phyloP scores from a whole-genome alignment of 2,113 vertebrate genomes.

The Pseudolaguvia tuberculata region DNA sequence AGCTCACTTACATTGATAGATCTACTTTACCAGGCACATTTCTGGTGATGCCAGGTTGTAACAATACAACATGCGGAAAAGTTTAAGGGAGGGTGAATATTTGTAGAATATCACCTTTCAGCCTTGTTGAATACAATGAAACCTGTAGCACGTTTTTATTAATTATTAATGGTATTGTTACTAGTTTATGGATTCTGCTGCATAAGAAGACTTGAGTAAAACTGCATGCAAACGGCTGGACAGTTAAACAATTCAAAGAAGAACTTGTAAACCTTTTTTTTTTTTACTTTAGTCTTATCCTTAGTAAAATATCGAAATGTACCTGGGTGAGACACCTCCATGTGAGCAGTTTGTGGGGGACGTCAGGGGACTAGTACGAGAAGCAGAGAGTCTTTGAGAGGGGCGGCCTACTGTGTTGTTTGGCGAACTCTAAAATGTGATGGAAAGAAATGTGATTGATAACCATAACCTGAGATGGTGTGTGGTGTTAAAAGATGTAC shows the following conservation, averaged over 20 bases:
- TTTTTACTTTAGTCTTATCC: too few relatives aligned
- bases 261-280: too few relatives aligned
- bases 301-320: neutral
- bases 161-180: neutral
- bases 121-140: neutral
- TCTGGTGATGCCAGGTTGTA: neutral
- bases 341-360: slow-evolving; percentile 86
- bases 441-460: neutral
- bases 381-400: slow-evolving; percentile 76
- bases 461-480: too few relatives aligned
- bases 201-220: neutral
- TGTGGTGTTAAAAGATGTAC: neutral
- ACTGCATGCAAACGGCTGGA: slow-evolving; percentile 12
- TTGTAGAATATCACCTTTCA: neutral
- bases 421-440: slow-evolving; percentile 70
- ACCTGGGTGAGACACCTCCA: slow-evolving; percentile 62
- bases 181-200: slow-evolving; percentile 22
- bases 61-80: neutral
- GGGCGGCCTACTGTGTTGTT: slow-evolving; percentile 76
- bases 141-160: neutral
- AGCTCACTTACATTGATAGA: neutral
- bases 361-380: slow-evolving; percentile 85
- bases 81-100: neutral
- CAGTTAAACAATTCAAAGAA: too few relatives aligned
- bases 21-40: neutral